phyloP scores from a whole-genome alignment of 2,888 invertebrate genomes.

The Cryptus viduatorius region DNA sequence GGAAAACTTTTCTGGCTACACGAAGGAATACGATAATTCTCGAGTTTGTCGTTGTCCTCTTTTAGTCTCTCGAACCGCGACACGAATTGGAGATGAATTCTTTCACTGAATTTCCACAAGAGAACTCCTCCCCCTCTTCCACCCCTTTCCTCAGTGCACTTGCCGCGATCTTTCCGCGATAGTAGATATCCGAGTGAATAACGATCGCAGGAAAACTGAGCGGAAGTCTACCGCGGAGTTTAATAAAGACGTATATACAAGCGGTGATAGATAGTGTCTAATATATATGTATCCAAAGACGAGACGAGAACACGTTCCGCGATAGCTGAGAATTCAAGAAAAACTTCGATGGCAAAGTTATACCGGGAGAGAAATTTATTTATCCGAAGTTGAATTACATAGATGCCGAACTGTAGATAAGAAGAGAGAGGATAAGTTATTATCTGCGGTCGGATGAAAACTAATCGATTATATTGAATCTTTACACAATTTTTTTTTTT shows the following conservation, averaged over 20 bases:
- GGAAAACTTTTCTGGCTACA: slow-evolving; percentile 61
- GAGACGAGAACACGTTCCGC: slow-evolving; percentile 19
- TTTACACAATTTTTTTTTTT: not conserved
- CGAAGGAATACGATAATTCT: slow-evolving; percentile 61
- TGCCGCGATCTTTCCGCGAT: slow-evolving; percentile 63
- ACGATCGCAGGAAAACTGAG: slow-evolving; percentile 46
- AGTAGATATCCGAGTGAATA: slow-evolving; percentile 54
- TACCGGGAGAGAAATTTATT: slow-evolving; percentile 23
- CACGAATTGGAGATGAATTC: slow-evolving; percentile 50
- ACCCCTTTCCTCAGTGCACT: slow-evolving; percentile 27
- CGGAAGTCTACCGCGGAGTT: slow-evolving; percentile 50
- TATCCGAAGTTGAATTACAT: slow-evolving; percentile 2
- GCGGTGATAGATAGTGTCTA: not conserved
- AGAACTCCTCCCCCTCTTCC: not conserved
- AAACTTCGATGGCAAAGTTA: not conserved
- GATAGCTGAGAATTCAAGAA: not conserved
- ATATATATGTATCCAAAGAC: not conserved
- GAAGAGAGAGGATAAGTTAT: not conserved
- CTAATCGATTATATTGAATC: slow-evolving; percentile 7
- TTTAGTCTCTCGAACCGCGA: slow-evolving; percentile 10
- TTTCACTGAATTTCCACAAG: slow-evolving; percentile 29
- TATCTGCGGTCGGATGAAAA: not conserved
- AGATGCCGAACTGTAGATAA: not conserved
- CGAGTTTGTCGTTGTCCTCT: slow-evolving; percentile 62
- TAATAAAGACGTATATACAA: slow-evolving; percentile 62